Evolutionary conservation across 2,888 invertebrate species (phyloP), one percentile per base, ranked within the genome.

Genomic region (Eledona agricola): DNA sequence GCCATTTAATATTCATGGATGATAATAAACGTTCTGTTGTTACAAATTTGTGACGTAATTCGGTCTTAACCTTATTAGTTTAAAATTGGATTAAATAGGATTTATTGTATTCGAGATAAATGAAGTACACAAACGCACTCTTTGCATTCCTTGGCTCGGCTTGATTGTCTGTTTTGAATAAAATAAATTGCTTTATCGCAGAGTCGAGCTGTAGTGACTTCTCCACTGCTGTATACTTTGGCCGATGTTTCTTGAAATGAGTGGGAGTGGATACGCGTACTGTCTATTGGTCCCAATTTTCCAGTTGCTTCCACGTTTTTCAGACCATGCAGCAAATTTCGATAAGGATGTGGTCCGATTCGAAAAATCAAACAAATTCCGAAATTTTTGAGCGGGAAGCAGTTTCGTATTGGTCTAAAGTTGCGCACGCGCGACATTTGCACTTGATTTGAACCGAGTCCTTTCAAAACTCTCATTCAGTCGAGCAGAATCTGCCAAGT

Each of bases 391-490:
- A 53, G 53, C 53, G 53, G 53, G 53, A 53, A 53, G 43, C 11
- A 42, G 12, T 10, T 35, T 53, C 43, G 53, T 42, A 53, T 53
- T 53, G 53, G 53, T 42, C 23, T 49, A 43, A 6, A 11, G 13
- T 6, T 20, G 45, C 58, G 58, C 58, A 43, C 29, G 47, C 53
- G 52, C 29, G 15, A 19, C 19, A 26, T 25, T 20, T 34, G 47
- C 52, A 51, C 49, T 55, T 49, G 55, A 52, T 57, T 51, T 52
- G 46, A 50, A 37, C 25, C 26, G 57, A 49, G 47, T 50, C 54
- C 54, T 57, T 59, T 59, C 57, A 57, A 59, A 59, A 56, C 42
- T 49, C 31, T 29, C 46, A 40, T 32, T 52, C 52, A 52, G 52
- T 53, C 17, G 22, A 37, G 35, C 34, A 42, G 47, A 29, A 47